Evolutionary conservation across 1,140 invertebrate genomes (phyloP), one percentile per base, ranked within the genome.

Genomic region (Odontomachus brunneus): DNA sequence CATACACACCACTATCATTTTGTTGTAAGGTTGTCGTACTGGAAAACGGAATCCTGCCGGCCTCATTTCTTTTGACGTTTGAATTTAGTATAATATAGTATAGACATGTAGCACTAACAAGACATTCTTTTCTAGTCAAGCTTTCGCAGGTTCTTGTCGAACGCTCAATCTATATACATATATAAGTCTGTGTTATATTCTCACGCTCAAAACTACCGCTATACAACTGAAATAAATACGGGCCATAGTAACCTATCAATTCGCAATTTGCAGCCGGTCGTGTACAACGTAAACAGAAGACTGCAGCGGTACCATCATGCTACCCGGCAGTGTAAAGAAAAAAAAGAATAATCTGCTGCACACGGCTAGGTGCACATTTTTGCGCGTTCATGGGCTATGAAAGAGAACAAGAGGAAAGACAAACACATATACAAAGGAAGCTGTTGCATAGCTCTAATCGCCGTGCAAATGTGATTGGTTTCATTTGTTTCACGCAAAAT

Each of bases 241-340:
- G 38, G 24, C n/a, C 24, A 29, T 69, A 63, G 49, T 44, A 80
- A 69, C 33, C 22, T 22, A 71, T 57, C 33, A 80, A 80, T 80
- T 53, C 65, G 75, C 75, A 80, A 80, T 66, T 86, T 87, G 12
- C 72, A 83, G 80, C 19, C 19, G 26, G 49, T 65, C 26, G 49
- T 51, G 22, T 33, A 26, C 19, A 26, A 53, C 5, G 2, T 44
- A 72, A 75, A 29, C 12, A 14, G 33, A 60, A 53, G 49, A 73
- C 51, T 12, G 22, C 26, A 74, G 67, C n/a, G 55, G 14, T 26
- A 17, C 57, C 44, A 49, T 51, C 24, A 62, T 9, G 44, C 57
- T 66, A 33, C 44, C 38, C n/a, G 57, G 22, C n/a, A 19, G 22
- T 19, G 29, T 51, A n/a, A n/a, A 63, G 48, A 49, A 55, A 44